Evolutionary conservation across 2,113 vertebrate genomes (phyloP), one percentile per base, ranked within the genome.

Genomic region (Corynorhinus townsendii): DNA sequence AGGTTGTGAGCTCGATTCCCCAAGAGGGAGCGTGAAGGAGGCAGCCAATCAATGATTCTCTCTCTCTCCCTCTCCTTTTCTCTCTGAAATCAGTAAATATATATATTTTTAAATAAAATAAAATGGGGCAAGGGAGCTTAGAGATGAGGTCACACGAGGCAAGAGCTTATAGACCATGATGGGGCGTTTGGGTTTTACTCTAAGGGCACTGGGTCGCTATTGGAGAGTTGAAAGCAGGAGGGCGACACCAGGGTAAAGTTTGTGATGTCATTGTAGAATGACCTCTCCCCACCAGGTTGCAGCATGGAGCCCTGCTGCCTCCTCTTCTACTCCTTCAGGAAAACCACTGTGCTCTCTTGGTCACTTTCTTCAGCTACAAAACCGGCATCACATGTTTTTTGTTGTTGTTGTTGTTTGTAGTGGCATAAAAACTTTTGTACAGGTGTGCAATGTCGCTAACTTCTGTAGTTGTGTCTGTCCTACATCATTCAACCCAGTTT

Each of bases 181-280:
- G 19, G 26, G n/a, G 62, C 59, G 11, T 26, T 3, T 71, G 52
- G n/a, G 15, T 14, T 52, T 59, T 19, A 28, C 33, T 40, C 62
- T 8, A 64, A 72, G 45, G 38, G n/a, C 33, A 1, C 35, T 6
- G 47, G 47, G 26, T 14, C 5, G n/a, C 52, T 28, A 15, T 3
- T 12, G 49, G 71, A 20, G n/a, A 77, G 59, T 5, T 77, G 33
- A 76, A 49, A 49, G 40, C 80, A 62, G n/a, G 20, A 82, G 49
- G 49, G n/a, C 2, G 11, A 43, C 17, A 5, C 45, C 9, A 11
- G 0, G 4, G 33, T 35, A 28, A 28, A 80, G 38, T 7, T 2
- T n/a, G 35, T 11, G 62, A 40, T 54, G 30, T 12, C 40, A 19
- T 19, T 66, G 30, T 2, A 84, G 33, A 49, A 38, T 4, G 12